A percentile compares a stretch with the other conserved stretches of the same genome.
phyloP scores from a whole-genome alignment of 2,797 vertebrate species.

The Crax fasciolata region DNA sequence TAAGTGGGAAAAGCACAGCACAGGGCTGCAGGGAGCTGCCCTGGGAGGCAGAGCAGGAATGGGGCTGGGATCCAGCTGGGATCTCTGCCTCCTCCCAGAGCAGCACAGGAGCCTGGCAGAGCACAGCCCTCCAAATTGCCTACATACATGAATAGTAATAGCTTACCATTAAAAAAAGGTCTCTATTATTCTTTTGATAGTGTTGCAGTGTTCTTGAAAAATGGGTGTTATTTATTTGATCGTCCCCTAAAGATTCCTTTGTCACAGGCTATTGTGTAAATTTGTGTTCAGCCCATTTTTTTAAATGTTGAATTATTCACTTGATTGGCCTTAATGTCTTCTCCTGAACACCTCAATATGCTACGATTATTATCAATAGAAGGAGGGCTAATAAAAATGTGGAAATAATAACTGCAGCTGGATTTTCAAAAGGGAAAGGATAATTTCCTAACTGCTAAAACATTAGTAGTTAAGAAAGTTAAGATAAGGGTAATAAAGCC shows the following conservation, averaged over 20 bases:
- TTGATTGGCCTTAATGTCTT: conserved; percentile 68
- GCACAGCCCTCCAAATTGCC: background rate
- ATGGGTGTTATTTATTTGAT: conserved; percentile 77
- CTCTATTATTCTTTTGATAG: conserved; percentile 65
- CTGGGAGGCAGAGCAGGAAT: background rate
- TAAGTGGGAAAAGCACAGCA: background rate
- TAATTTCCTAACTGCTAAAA: conserved; percentile 48
- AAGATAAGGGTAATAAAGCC: conserved; percentile 75
- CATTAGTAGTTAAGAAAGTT: conserved; percentile 73
- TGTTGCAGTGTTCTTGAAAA: conserved; percentile 63
- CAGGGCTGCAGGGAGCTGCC: background rate
- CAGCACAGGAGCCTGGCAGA: background rate
- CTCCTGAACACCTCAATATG: conserved; percentile 61
- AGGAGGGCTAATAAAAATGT: conserved; percentile 48
- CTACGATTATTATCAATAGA: conserved; percentile 39
- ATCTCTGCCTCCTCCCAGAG: background rate
- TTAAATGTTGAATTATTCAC: conserved; percentile 78
- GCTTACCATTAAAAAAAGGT: background rate
- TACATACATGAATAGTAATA: background rate
- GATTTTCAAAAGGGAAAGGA: conserved; percentile 11
- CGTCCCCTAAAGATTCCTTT: conserved; percentile 68
- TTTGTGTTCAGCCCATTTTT: conserved; percentile 73
- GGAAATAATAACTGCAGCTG: conserved; percentile 39
- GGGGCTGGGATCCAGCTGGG: accelerated
- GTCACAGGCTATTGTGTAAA: conserved; percentile 79